A percentile compares a stretch with the other conserved stretches of the same genome.
These are phyloP conservation scores for Gavia stellata DNA, from an alignment of 2,113 vertebrate genomes.

Conservation along the genomic window DNA sequence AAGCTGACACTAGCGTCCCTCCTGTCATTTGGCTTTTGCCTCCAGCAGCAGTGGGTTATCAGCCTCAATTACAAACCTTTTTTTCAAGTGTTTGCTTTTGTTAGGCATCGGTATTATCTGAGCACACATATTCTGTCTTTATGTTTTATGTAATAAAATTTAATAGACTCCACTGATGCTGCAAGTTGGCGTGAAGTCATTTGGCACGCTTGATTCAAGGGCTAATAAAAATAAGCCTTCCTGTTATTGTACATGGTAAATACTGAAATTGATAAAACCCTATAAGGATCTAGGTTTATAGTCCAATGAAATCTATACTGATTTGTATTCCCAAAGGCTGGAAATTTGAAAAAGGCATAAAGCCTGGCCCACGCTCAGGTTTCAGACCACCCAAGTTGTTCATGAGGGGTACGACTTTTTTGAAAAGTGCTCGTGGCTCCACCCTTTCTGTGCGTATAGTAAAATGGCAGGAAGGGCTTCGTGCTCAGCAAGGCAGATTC, in stretches of 20 bases:
- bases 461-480: background rate
- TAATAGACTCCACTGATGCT: background rate
- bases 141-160: slow-evolving; percentile 27
- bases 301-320: background rate
- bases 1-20: background rate
- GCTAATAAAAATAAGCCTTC: slow-evolving; percentile 15
- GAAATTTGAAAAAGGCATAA: background rate
- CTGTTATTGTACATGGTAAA: background rate
- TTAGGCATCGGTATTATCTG: background rate
- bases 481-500: accelerated
- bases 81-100: background rate
- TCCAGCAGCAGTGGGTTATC: background rate
- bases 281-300: background rate
- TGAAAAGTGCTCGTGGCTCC: background rate
- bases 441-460: background rate
- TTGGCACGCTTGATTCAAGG: background rate
- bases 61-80: background rate
- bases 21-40: background rate
- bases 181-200: background rate
- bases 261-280: background rate
- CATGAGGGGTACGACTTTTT: background rate
- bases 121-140: background rate
- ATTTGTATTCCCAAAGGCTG: background rate
- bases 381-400: background rate
- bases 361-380: background rate